Conservation (phyloP, 2,797 vertebrate genomes). For the Valencia hispanica region DNA sequence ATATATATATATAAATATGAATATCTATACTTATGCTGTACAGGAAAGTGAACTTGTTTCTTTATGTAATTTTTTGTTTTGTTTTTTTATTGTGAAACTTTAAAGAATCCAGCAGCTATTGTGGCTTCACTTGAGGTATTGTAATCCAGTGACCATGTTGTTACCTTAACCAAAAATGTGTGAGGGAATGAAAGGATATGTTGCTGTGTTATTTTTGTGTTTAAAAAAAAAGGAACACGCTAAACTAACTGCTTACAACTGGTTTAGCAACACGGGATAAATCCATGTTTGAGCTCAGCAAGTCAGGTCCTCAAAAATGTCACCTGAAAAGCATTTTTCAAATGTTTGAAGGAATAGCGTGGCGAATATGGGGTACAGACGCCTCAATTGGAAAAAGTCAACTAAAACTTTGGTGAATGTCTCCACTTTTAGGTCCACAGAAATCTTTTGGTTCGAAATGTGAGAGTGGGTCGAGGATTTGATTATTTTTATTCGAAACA, state of each 20-base stretch:
- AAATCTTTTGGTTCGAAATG: slow-evolving; percentile 27
- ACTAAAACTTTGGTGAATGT: slow-evolving; percentile 60
- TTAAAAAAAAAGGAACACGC: slow-evolving; percentile 33
- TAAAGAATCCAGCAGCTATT: slow-evolving; percentile 80
- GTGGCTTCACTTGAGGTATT: slow-evolving; percentile 80
- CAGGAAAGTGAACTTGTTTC: slow-evolving; percentile 74
- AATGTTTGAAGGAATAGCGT: slow-evolving; percentile 11
- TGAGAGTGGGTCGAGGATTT: slow-evolving; percentile 41
- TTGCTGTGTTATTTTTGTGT: slow-evolving; percentile 55
- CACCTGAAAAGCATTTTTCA: slow-evolving; percentile 57
- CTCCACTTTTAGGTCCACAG: slow-evolving; percentile 50
- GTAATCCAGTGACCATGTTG: slow-evolving; percentile 79
- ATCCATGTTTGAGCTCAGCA: slow-evolving; percentile 50
- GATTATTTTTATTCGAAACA: slow-evolving; percentile 43
- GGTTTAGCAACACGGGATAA: slow-evolving; percentile 44
- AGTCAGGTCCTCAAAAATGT: slow-evolving; percentile 51
- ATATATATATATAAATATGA: slow-evolving; percentile 80
- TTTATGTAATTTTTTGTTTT: slow-evolving; percentile 67
- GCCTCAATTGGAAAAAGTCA: slow-evolving; percentile 45
- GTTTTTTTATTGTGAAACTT: slow-evolving; percentile 75
- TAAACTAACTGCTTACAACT: slow-evolving; percentile 40
- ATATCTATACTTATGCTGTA: slow-evolving; percentile 81
- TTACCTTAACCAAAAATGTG: slow-evolving; percentile 82
- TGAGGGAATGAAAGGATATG: slow-evolving; percentile 59
- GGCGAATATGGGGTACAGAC: slow-evolving; percentile 35